Percentiles rank a stretch among this genome's conserved stretches.
Conservation (phyloP, 2,888 invertebrate species). For the Meliscaeva auricollis region DNA sequence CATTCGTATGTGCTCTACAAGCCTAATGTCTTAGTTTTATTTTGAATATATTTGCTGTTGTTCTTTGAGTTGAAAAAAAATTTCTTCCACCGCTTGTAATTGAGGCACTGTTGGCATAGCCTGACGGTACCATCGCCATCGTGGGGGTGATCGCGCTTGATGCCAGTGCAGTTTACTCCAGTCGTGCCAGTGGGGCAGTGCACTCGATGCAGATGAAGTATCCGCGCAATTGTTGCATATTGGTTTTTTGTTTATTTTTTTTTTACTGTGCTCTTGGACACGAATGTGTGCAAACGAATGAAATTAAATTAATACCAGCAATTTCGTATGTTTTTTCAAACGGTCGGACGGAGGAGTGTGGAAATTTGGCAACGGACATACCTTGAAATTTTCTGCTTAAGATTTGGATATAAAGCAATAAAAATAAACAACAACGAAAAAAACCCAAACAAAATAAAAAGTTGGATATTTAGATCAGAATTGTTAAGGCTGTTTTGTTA, state of each 20-base stretch:
- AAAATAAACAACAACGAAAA: slow-evolving; percentile 30
- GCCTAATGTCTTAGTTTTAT: slow-evolving; percentile 49
- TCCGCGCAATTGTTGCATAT: slow-evolving; percentile 51
- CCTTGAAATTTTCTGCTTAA: slow-evolving; percentile 68
- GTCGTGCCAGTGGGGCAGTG: slow-evolving; percentile 62
- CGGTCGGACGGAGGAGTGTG: slow-evolving; percentile 15
- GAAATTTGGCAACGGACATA: slow-evolving; percentile 68
- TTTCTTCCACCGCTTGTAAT: slow-evolving; percentile 12
- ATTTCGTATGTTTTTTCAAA: slow-evolving; percentile 49
- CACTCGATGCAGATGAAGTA: slow-evolving; percentile 57
- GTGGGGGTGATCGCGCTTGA: slow-evolving; percentile 64
- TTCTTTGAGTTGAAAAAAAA: background rate
- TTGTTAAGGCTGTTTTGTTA: slow-evolving; percentile 19
- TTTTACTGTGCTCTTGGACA: slow-evolving; percentile 4
- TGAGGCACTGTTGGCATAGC: slow-evolving; percentile 38
- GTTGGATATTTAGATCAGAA: slow-evolving; percentile 1
- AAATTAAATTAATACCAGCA: slow-evolving; percentile 71
- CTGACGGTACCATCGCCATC: slow-evolving; percentile 35
- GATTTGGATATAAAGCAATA: slow-evolving; percentile 50
- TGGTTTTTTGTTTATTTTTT: background rate
- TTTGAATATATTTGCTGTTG: slow-evolving; percentile 2
- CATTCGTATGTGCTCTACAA: slow-evolving; percentile 45
- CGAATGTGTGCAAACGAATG: slow-evolving; percentile 59
- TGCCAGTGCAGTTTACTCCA: slow-evolving; percentile 47
- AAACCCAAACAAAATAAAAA: background rate